These are phyloP conservation scores for Pecten maximus DNA, from an alignment of 2,888 invertebrate species.

Conservation along the genomic window DNA sequence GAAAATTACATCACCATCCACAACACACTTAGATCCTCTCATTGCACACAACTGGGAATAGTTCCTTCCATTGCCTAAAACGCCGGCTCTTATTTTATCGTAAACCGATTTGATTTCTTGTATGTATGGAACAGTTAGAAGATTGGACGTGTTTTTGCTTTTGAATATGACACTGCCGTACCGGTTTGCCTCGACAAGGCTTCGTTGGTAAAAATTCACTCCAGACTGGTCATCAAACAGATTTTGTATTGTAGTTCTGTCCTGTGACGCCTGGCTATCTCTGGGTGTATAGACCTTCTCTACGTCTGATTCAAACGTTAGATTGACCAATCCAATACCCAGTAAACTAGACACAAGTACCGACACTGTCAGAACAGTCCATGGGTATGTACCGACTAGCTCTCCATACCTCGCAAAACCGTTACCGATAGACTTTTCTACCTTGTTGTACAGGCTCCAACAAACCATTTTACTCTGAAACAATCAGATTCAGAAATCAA, in stretches of 20 bases:
- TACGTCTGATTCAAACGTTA: constrained; percentile 36
- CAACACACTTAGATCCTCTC: neutral
- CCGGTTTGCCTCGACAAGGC: neutral
- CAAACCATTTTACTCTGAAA: constrained; percentile 1
- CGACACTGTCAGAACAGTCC: constrained; percentile 13
- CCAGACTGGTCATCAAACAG: constrained; percentile 35
- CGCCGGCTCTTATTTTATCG: neutral
- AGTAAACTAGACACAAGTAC: neutral
- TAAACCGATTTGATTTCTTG: neutral
- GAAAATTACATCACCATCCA: neutral
- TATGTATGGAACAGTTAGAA: neutral
- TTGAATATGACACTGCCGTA: constrained; percentile 37
- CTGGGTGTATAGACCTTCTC: constrained; percentile 33
- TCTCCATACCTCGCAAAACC: constrained; percentile 26
- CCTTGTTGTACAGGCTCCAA: constrained; percentile 23
- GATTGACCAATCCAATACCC: neutral
- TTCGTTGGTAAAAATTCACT: constrained; percentile 27
- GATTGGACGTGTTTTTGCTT: constrained; percentile 12
- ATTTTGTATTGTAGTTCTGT: constrained; percentile 1
- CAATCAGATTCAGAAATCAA: neutral
- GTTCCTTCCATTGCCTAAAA: neutral
- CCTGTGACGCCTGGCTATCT: constrained; percentile 31
- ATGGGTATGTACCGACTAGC: constrained; percentile 36
- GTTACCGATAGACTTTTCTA: neutral
- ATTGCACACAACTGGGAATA: neutral